Base-by-base conservation (phyloP, 1,140 invertebrate species). In the Adelges cooleyi region DNA sequence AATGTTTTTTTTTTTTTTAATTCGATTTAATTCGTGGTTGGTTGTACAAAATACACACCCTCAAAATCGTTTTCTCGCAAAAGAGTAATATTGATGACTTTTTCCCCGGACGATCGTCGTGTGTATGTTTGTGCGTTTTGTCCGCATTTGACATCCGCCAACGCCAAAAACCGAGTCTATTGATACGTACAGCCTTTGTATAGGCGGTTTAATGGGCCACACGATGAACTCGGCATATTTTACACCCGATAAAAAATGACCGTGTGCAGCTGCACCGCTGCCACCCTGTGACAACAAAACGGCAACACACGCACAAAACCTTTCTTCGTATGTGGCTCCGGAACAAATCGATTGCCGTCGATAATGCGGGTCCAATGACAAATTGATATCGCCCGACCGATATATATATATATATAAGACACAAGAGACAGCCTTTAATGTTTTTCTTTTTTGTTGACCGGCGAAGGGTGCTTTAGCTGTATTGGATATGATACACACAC, bases 261-360 rank as follows among this genome's bases (percentile, higher is more conserved):
- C 23, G 29, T 6, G 29, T 15, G 33, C 52, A 54, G 52, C 52
- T 54, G 52, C 52, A 36, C 8, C 1, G 13, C 33, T 17, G 25
- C 38, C 22, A 22, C 38, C 53, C 40, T 22, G 38, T 25, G 51
- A 51, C 20, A 38, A 56, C 53, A 42, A 54, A 54, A 40, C 20
- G 51, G 4, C 33, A 40, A 42, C 29, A 33, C 29, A 11, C 29
- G 11, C 29, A 54, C 52, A 54, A 54, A 56, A 20, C 53, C 25
- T 56, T 56, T 42, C 53, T 56, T 56, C 53, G 38, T 22, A 25
- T 42, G 53, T 56, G 8, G 9, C 53, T 9, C 22, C 53, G 38
- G 53, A 56, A 56, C 53, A 44, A 56, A 56, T 56, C 53, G 53
- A 56, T 56, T 27, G 36, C 53, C 38, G 1, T 25, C 38, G 40